Conservation (phyloP, 1,140 invertebrate genomes). For the Sarcophaga peregrina region DNA sequence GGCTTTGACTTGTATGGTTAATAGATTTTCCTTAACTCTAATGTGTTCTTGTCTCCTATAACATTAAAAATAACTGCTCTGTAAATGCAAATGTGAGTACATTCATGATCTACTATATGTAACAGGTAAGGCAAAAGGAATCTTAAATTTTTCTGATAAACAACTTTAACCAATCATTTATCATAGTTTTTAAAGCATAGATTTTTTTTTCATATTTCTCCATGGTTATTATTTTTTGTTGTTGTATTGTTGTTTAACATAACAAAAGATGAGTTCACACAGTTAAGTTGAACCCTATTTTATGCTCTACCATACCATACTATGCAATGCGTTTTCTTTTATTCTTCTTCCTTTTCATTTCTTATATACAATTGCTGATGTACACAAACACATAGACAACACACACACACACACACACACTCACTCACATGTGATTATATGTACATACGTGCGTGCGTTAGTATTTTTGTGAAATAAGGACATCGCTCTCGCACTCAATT, state of each 20-base stretch:
- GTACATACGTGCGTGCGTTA: neutral
- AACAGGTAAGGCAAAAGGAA: neutral
- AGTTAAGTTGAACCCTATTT: neutral
- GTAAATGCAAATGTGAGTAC: no score
- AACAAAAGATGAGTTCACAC: neutral
- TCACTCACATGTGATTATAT: neutral
- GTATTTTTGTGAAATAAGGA: neutral
- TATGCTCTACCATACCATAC: neutral
- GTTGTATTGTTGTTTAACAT: no score
- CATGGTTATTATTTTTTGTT: no score
- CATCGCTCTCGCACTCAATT: conserved; percentile 37
- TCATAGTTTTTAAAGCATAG: neutral
- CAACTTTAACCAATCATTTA: neutral
- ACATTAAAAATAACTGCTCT: no score
- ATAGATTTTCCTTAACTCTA: no score
- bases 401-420: neutral
- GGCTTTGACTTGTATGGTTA: no score
- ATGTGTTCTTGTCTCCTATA: no score
- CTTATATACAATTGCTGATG: neutral
- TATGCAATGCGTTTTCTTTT: neutral
- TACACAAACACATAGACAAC: no score
- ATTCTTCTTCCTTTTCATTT: conserved; percentile 4
- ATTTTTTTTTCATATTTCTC: no score
- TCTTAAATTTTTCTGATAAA: neutral
- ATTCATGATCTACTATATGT: no score